Evolutionary conservation across 2,888 invertebrate genomes (phyloP), one percentile per base, ranked within the genome.

Genomic region (Autographa gamma): DNA sequence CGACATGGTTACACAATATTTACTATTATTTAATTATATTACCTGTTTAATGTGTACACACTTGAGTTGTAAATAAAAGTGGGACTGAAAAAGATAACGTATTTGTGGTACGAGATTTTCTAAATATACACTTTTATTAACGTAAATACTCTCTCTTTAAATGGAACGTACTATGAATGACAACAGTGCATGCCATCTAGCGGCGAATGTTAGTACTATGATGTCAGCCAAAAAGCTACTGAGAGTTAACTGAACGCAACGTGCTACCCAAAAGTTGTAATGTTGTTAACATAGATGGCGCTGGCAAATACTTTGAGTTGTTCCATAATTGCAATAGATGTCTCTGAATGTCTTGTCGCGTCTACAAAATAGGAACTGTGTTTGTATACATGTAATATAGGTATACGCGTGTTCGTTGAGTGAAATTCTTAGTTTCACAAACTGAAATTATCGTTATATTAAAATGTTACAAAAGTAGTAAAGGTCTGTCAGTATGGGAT

Each of bases 161-260:
- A 48, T 48, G n/a, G 48, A 48, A n/a, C 8, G 11, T n/a, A 13
- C 8, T n/a, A 2, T 56, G 11, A 56, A 56, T 25, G 19, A 6
- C 2, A 8, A 34, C 11, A 11, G 1, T 1, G n/a, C 5, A 54
- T 66, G 76, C 80, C 77, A 77, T 79, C 77, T 77, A 66, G 19
- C 34, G 41, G n/a, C 19, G 3, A 43, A n/a, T 43, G 8, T 0
- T 9, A 4, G 19, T 43, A 79, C 62, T 70, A 58, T 14, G 41
- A 13, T 14, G 56, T 8, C 19, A 60, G 6, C 8, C 31, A 32
- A 0, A 9, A 60, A 19, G 13, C 41, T 32, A 64, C 18, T 2
- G 6, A 11, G 16, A 25, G 6, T 1, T 19, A 0, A 5, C 5
- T 48, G 38, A 2, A 11, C 3, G 19, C 34, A 14, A 18, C 18